These are phyloP conservation scores for Chelmon rostratus DNA, from an alignment of 2,797 vertebrate species.

Conservation along the genomic window DNA sequence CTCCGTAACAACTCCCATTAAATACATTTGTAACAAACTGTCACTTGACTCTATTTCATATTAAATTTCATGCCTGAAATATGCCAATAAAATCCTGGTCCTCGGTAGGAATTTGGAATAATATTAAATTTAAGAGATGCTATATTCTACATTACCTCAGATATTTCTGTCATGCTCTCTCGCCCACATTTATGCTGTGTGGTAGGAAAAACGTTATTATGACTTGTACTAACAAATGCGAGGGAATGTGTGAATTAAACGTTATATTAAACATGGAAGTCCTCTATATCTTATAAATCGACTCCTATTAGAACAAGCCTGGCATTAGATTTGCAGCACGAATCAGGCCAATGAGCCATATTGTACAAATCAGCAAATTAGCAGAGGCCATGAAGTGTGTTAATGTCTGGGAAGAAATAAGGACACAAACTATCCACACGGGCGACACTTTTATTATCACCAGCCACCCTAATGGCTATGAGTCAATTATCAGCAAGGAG, in stretches of 20 bases:
- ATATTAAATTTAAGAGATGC: conserved; percentile 78
- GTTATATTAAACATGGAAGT: conserved; percentile 83
- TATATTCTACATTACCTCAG: conserved; percentile 68
- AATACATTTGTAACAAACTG: conserved; percentile 64
- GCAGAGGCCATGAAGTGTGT: conserved; percentile 88
- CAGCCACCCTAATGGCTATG: conserved; percentile 86
- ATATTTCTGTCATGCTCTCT: conserved; percentile 78
- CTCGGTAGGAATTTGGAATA: conserved; percentile 70
- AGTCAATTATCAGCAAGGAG: conserved; percentile 87
- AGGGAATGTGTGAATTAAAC: conserved; percentile 81
- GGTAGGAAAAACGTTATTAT: conserved; percentile 80
- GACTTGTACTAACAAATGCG: conserved; percentile 84
- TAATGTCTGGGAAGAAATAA: conserved; percentile 87
- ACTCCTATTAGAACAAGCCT: conserved; percentile 86
- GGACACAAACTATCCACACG: conserved; percentile 85
- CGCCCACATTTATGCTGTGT: conserved; percentile 76
- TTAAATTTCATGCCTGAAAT: conserved; percentile 70
- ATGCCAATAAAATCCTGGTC: conserved; percentile 75
- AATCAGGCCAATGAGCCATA: conserved; percentile 90
- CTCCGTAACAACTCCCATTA: conserved; percentile 55
- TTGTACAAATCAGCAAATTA: conserved; percentile 90
- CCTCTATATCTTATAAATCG: conserved; percentile 82
- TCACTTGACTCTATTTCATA: conserved; percentile 58
- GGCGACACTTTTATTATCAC: conserved; percentile 87
- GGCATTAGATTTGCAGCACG: conserved; percentile 85